Base-by-base conservation (phyloP, 2,113 vertebrate species). In the Menidia beryllina region DNA sequence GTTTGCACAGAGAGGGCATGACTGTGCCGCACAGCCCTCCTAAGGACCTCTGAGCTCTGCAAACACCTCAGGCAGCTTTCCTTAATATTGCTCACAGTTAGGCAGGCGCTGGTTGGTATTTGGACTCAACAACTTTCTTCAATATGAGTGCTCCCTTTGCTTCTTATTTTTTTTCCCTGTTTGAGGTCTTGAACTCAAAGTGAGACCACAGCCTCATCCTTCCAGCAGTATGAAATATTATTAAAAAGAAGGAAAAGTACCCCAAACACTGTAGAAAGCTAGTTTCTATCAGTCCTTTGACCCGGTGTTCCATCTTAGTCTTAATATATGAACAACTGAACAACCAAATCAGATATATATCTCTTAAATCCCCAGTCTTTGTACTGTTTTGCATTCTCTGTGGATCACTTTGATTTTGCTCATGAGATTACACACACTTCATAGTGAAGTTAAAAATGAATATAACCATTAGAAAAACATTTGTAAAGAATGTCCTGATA, bases 161-260 rank as follows among this genome's bases (percentile, higher is more conserved):
- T 26, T 71, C 55, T 15, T 52, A 26, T 68, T 57, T 54, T 43
- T 47, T 19, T 52, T 34, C 10, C 30, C 5, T 57, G 50, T 47
- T 27, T 68, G 68, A 93, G 81, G 91, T 92, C 85, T 86, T 90
- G 61, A 81, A 88, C 59, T 79, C 86, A 54, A 93, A 87, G 86
- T 52, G 60, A 81, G 77, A 72, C 83, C 89, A 56, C 90, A 86
- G 79, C 49, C 86, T 79, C 83, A 76, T 91, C 87, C 77, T 89
- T 88, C 81, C 84, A 78, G 70, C 61, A 56, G 36, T 34, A 68
- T 75, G 7, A 69, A 47, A 48, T 53, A 51, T 14, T 17, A 60
- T 47, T n/a, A 60, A 47, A n/a, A 66, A 25, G 27, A 53, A 45
- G 69, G 15, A 69, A 20, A 53, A 51, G 20, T 52, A 8, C 60